Conservation (phyloP, 2,888 invertebrate species). For the Eledona agricola region DNA sequence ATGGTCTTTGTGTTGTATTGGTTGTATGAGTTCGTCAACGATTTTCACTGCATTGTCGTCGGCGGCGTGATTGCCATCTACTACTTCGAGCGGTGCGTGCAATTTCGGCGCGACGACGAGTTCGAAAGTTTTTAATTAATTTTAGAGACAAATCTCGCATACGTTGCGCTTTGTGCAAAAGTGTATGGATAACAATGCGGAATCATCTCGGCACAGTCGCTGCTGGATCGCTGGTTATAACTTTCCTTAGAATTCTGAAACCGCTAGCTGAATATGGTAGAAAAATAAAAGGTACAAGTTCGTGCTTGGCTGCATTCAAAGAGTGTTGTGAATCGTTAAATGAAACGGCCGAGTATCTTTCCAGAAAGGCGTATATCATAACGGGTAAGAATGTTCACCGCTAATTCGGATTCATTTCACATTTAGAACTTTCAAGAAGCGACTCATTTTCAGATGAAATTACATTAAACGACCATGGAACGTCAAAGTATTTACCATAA, state of each 20-base stretch:
- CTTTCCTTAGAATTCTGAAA: conserved; percentile 43
- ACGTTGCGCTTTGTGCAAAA: conserved; percentile 40
- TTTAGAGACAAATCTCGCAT: conserved; percentile 41
- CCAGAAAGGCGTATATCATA: conserved; percentile 50
- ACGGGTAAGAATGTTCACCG: too few relatives aligned
- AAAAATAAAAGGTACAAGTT: too few relatives aligned
- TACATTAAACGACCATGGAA: too few relatives aligned
- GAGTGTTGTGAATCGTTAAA: conserved; percentile 36
- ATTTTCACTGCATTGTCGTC: conserved; percentile 71
- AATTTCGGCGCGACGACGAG: neutral
- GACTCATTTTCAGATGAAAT: too few relatives aligned
- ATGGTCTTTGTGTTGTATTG: neutral
- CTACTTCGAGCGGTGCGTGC: conserved; percentile 69
- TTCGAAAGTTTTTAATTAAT: conserved; percentile 22
- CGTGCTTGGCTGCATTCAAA: conserved; percentile 9
- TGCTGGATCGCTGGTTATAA: conserved; percentile 47
- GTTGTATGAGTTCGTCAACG: conserved; percentile 63
- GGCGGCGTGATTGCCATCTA: conserved; percentile 70
- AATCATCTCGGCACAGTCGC: conserved; percentile 48
- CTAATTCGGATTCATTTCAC: too few relatives aligned
- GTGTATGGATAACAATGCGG: conserved; percentile 40
- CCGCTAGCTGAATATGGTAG: neutral
- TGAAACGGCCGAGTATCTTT: conserved; percentile 45
- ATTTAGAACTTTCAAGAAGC: too few relatives aligned
- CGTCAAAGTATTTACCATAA: too few relatives aligned